Evolutionary conservation across 2,888 invertebrate species (phyloP).

Genomic region (Gymnoscelis rufifasciata): DNA sequence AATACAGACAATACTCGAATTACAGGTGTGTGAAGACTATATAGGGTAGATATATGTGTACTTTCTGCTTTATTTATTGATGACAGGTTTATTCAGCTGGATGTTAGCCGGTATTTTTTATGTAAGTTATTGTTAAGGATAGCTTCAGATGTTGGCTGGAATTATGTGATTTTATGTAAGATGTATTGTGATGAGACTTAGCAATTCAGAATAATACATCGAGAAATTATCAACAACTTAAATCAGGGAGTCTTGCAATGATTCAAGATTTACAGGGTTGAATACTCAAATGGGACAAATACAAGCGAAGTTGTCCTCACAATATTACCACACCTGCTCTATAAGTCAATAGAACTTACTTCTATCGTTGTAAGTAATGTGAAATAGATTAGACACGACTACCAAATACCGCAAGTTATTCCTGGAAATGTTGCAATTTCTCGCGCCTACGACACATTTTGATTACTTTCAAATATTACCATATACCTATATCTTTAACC

Average conservation of each 20-base stretch:
- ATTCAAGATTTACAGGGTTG: too few species aligned
- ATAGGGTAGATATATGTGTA: neutral
- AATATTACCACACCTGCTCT: conserved; percentile 20
- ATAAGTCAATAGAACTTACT: conserved; percentile 26
- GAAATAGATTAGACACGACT: conserved; percentile 45
- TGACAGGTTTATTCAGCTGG: neutral
- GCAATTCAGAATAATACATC: too few species aligned
- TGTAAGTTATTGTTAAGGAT: too few species aligned
- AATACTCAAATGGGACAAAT: neutral
- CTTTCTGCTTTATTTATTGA: neutral
- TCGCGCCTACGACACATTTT: conserved; percentile 24
- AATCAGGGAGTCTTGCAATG: too few species aligned
- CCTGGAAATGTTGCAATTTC: conserved; percentile 36
- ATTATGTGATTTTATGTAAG: too few species aligned
- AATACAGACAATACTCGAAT: conserved; percentile 1
- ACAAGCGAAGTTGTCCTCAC: neutral
- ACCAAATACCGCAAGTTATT: conserved; percentile 32
- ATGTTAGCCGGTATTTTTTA: too few species aligned
- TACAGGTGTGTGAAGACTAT: neutral
- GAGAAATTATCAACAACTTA: too few species aligned
- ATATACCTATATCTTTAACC: conserved; percentile 22
- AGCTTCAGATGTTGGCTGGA: too few species aligned
- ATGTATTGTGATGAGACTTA: too few species aligned
- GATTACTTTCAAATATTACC: conserved; percentile 16
- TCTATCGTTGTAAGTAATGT: conserved; percentile 20